These are phyloP conservation scores for Reticulitermes speratus DNA, from an alignment of 1,140 invertebrate species.

Conservation along the genomic window DNA sequence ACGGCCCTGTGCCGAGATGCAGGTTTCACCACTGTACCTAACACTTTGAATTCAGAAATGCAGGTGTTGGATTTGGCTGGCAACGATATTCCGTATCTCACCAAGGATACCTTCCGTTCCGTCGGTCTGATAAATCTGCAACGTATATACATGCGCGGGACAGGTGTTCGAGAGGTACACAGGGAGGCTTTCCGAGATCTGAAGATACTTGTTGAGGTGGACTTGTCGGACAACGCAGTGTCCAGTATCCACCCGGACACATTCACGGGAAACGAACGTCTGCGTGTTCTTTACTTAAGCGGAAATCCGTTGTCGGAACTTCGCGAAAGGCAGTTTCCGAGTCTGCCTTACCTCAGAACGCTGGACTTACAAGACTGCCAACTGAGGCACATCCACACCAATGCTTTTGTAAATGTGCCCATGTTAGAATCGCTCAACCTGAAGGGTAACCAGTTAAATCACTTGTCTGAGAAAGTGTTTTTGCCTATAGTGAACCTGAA, in stretches of 20 bases:
- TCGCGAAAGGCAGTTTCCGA: slow-evolving; percentile 65
- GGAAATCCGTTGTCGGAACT: slow-evolving; percentile 69
- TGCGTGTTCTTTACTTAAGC: slow-evolving; percentile 65
- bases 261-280: slow-evolving; percentile 71
- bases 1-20: slow-evolving; percentile 78
- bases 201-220: slow-evolving; percentile 83
- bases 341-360: slow-evolving; percentile 65
- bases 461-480: slow-evolving; percentile 64
- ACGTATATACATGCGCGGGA: slow-evolving; percentile 72
- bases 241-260: slow-evolving; percentile 65
- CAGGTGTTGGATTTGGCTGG: slow-evolving; percentile 82
- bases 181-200: slow-evolving; percentile 81
- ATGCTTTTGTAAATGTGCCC: slow-evolving; percentile 66
- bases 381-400: slow-evolving; percentile 66
- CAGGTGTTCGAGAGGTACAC: slow-evolving; percentile 72
- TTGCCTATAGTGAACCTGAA: slow-evolving; percentile 67
- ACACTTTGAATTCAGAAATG: slow-evolving; percentile 73
- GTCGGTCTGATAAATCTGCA: slow-evolving; percentile 81
- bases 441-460: slow-evolving; percentile 65
- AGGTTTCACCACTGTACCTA: slow-evolving; percentile 71
- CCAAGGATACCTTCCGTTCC: slow-evolving; percentile 76
- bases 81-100: slow-evolving; percentile 72
- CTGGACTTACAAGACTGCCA: slow-evolving; percentile 76
- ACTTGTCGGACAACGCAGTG: slow-evolving; percentile 74
- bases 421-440: slow-evolving; percentile 69